Conservation (phyloP, 2,797 vertebrate genomes). For the Neoniphon sammara region DNA sequence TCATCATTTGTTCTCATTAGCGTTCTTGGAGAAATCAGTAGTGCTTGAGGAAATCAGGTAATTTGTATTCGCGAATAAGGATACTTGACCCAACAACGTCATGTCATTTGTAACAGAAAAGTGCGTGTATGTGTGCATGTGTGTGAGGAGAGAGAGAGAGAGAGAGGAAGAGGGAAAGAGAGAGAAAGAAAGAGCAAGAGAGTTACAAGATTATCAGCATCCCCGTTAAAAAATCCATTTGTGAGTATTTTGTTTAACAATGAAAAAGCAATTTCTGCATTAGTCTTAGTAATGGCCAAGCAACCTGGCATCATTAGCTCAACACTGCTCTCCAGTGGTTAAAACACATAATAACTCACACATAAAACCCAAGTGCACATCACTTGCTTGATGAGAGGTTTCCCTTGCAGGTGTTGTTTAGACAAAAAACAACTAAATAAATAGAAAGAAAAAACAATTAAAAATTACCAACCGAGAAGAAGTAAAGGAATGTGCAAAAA, state of each 20-base stretch:
- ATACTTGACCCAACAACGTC: constrained; percentile 63
- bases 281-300: constrained; percentile 53
- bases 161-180: too few species aligned
- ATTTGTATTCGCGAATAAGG: constrained; percentile 82
- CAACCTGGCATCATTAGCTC: constrained; percentile 68
- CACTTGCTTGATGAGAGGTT: constrained; percentile 1
- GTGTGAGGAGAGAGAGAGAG: constrained; percentile 13
- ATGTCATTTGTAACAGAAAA: constrained; percentile 70
- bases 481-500: too few species aligned
- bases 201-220: constrained; percentile 6
- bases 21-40: constrained; percentile 81
- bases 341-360: constrained; percentile 23
- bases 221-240: constrained; percentile 35
- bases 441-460: too few species aligned
- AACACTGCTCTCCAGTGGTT: constrained; percentile 80
- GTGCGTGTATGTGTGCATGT: constrained; percentile 38
- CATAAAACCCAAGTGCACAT: constrained; percentile 36
- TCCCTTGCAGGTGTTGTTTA: constrained; percentile 1
- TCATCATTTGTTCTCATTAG: constrained; percentile 87
- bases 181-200: too few species aligned
- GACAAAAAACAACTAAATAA: too few species aligned
- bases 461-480: too few species aligned
- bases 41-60: constrained; percentile 81
- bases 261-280: constrained; percentile 69
- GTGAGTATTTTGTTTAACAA: constrained; percentile 54